A percentile compares a stretch with the other conserved stretches of the same genome.
phyloP scores from a whole-genome alignment of 2,888 invertebrate genomes.

The Ctena decussata region DNA sequence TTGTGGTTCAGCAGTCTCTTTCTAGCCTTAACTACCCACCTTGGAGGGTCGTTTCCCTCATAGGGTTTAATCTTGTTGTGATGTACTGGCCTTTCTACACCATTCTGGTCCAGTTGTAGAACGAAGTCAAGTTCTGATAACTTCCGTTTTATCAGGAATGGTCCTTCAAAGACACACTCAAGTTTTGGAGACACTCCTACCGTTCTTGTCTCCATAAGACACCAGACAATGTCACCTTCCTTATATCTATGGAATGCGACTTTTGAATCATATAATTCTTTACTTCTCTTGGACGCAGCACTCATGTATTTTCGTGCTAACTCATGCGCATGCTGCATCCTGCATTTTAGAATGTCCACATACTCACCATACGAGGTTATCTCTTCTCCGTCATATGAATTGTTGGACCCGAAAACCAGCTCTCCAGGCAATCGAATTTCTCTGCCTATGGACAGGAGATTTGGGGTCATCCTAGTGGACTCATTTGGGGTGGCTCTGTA shows the following conservation, averaged over 20 bases:
- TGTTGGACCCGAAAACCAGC: slow-evolving; percentile 5
- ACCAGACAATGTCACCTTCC: not conserved
- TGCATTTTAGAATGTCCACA: not conserved
- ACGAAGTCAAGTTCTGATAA: not conserved
- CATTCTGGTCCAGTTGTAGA: not conserved
- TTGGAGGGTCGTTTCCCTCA: not conserved
- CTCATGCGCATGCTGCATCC: not conserved
- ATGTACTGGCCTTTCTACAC: not conserved
- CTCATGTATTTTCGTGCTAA: not conserved
- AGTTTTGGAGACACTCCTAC: not conserved
- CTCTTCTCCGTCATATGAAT: not conserved
- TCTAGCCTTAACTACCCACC: not conserved
- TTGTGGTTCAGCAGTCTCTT: not conserved
- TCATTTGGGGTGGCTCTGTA: slow-evolving; percentile 38
- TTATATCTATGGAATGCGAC: not conserved
- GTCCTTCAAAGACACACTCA: not conserved
- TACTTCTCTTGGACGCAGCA: not conserved
- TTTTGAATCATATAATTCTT: not conserved
- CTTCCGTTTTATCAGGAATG: not conserved
- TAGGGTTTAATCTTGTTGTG: slow-evolving; percentile 5
- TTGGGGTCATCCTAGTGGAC: slow-evolving; percentile 34
- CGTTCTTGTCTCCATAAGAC: not conserved
- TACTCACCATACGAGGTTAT: not conserved
- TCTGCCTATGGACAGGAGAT: slow-evolving; percentile 26
- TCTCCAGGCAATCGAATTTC: slow-evolving; percentile 37